phyloP scores from a whole-genome alignment of 2,113 vertebrate species.

The Tenrec ecaudatus region DNA sequence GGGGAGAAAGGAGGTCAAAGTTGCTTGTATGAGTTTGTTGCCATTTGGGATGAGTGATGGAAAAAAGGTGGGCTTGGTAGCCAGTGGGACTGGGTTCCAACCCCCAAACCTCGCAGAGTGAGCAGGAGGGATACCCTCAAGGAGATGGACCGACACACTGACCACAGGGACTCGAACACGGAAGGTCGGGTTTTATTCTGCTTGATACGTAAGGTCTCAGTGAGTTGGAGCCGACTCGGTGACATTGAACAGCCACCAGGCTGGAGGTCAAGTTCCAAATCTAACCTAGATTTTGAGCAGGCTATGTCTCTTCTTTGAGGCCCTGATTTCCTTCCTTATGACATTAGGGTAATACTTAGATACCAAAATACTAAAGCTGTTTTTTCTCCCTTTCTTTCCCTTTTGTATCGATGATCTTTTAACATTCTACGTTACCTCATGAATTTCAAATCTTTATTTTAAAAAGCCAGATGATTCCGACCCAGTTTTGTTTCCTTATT shows the following conservation, averaged over 20 bases:
- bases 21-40: neutral
- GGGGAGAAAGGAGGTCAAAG: neutral
- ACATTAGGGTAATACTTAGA: neutral
- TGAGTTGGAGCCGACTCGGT: neutral
- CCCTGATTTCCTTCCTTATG: constrained; percentile 9
- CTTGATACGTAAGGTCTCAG: neutral
- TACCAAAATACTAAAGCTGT: neutral
- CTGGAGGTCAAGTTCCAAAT: constrained; percentile 42
- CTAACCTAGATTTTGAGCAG: neutral
- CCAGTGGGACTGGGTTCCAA: constrained; percentile 18
- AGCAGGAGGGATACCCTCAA: neutral
- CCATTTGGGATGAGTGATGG: neutral
- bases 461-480: neutral
- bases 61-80: neutral
- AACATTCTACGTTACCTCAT: neutral
- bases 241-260: neutral
- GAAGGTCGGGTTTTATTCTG: neutral
- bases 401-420: neutral
- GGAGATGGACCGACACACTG: neutral
- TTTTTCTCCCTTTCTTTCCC: neutral
- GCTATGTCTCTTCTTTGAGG: neutral
- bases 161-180: neutral
- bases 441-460: constrained; percentile 40
- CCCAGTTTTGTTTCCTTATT: neutral
- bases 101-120: neutral